A percentile compares a stretch with the other conserved stretches of the same genome.
phyloP scores from a whole-genome alignment of 2,113 vertebrate genomes.

The Megalops atlanticus region DNA sequence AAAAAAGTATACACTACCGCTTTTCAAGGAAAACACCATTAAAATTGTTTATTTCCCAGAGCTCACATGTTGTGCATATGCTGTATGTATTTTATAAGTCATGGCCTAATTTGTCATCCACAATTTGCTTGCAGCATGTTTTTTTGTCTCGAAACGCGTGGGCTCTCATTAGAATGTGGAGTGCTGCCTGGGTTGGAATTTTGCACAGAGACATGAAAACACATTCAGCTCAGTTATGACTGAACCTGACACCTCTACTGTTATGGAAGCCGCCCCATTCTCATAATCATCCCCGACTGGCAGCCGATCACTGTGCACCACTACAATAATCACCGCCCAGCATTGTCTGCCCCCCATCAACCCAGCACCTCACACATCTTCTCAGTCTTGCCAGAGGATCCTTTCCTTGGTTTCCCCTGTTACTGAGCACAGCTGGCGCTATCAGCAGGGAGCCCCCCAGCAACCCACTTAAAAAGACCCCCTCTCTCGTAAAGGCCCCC shows the following conservation, averaged over 20 bases:
- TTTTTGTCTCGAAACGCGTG: conserved; percentile 28
- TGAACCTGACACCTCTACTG: background rate
- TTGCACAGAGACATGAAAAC: conserved; percentile 4
- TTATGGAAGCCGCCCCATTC: background rate
- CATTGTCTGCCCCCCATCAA: background rate
- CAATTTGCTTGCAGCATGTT: conserved; percentile 29
- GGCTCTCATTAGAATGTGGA: conserved; percentile 13
- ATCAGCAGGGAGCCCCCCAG: conserved; percentile 40
- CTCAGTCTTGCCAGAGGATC: no score
- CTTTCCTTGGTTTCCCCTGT: conserved; percentile 37
- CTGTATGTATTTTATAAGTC: conserved; percentile 17
- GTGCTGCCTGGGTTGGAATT: background rate
- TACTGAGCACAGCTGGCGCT: conserved; percentile 58
- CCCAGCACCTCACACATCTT: no score
- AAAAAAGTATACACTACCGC: background rate
- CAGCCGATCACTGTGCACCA: no score
- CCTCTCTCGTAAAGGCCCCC: conserved; percentile 45
- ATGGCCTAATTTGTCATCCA: conserved; percentile 32
- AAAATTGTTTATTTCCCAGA: conserved; percentile 23
- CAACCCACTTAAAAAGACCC: conserved; percentile 41
- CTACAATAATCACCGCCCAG: background rate
- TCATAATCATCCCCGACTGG: background rate
- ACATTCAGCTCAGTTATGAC: background rate
- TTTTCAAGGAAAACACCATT: background rate
- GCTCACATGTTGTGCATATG: conserved; percentile 25